Percentiles rank a stretch among this genome's conserved stretches.
Evolutionary conservation across 2,888 invertebrate genomes (phyloP).

Genomic region (Lithophane socia): DNA sequence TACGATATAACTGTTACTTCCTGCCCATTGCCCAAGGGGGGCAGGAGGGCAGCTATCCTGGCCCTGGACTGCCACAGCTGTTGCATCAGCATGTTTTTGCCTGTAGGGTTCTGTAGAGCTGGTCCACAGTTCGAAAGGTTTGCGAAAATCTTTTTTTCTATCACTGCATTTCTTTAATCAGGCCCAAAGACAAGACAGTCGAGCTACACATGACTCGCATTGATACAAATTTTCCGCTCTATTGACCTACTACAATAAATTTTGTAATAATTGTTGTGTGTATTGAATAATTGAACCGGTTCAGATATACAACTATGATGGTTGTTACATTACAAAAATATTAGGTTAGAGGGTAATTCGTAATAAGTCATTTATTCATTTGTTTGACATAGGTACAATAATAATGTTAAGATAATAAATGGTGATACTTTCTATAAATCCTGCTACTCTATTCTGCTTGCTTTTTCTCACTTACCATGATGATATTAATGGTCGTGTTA

Average conservation of each 20-base stretch:
- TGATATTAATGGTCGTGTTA: not conserved
- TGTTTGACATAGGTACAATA: too few relatives aligned
- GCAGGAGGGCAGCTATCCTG: not conserved
- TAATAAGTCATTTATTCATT: too few relatives aligned
- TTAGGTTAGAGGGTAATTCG: not conserved
- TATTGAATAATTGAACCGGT: conserved; percentile 8
- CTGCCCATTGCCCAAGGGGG: not conserved
- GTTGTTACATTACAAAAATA: conserved; percentile 8
- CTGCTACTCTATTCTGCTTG: not conserved
- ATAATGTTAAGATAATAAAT: too few relatives aligned
- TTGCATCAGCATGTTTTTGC: not conserved
- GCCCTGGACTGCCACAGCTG: not conserved
- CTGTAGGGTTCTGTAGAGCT: not conserved
- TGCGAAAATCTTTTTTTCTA: not conserved
- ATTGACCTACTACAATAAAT: conserved; percentile 8
- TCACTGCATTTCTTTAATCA: not conserved
- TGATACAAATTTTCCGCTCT: conserved; percentile 5
- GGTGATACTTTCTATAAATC: not conserved
- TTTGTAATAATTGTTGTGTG: conserved; percentile 14
- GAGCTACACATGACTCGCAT: not conserved
- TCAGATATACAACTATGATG: conserved; percentile 7
- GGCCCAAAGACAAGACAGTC: not conserved
- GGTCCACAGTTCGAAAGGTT: not conserved
- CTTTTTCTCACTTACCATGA: not conserved
- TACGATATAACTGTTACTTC: not conserved